Conservation (phyloP, 1,140 invertebrate species). For the Papilio polytes region DNA sequence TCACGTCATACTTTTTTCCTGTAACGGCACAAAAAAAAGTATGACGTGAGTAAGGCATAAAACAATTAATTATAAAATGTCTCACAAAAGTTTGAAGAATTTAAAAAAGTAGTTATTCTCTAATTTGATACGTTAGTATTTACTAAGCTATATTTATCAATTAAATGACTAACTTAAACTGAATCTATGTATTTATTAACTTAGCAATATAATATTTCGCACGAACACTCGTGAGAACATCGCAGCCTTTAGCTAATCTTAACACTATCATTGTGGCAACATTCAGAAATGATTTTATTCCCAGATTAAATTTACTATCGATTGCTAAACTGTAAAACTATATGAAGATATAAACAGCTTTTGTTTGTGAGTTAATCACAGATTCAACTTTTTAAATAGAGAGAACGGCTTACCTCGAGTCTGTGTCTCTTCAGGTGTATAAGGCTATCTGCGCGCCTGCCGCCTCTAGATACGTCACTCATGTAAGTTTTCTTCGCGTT, state of each 20-base stretch:
- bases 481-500: constrained; percentile 58
- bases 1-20: too few relatives aligned
- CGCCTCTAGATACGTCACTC: constrained; percentile 65
- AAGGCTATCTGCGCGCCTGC: constrained; percentile 57
- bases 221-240: constrained; percentile 30
- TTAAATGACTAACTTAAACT: not conserved
- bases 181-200: not conserved
- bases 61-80: too few relatives aligned
- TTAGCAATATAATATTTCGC: constrained; percentile 3
- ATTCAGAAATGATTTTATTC: constrained; percentile 17
- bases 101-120: too few relatives aligned
- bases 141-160: too few relatives aligned
- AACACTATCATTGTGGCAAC: not conserved
- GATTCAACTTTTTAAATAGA: constrained; percentile 56
- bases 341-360: too few relatives aligned
- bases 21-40: too few relatives aligned
- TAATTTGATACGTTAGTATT: too few relatives aligned
- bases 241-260: constrained; percentile 29
- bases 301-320: constrained; percentile 23
- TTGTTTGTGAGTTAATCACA: constrained; percentile 44
- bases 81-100: too few relatives aligned
- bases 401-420: constrained; percentile 61
- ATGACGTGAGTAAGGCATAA: too few relatives aligned
- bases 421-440: constrained; percentile 50
- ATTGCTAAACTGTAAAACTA: not conserved